A percentile compares a stretch with the other conserved stretches of the same genome.
These are phyloP conservation scores for Drosophila elegans DNA, from an alignment of 1,140 invertebrate genomes.

Conservation along the genomic window DNA sequence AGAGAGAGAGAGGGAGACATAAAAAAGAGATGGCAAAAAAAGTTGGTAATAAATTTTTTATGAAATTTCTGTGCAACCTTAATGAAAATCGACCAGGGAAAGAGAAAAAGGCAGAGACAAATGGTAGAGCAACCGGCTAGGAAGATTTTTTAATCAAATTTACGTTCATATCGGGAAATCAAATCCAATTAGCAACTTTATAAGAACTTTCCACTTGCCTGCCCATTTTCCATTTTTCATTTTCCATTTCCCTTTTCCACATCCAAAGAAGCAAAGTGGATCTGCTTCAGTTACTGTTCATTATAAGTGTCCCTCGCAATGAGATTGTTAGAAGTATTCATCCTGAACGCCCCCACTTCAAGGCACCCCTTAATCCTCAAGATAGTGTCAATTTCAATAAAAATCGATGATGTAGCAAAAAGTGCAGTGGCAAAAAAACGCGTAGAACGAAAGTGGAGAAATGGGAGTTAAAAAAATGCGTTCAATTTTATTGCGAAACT, in stretches of 20 bases:
- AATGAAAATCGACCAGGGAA: conserved; percentile 38
- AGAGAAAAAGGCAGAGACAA: conserved; percentile 16
- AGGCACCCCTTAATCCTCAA: conserved; percentile 5
- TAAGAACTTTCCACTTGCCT: conserved; percentile 47
- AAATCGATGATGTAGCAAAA: conserved; percentile 78
- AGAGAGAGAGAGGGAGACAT: not conserved
- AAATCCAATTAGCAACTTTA: conserved; percentile 81
- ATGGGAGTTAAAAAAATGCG: conserved; percentile 38
- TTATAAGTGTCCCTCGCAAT: conserved; percentile 67
- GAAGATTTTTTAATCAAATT: conserved; percentile 70
- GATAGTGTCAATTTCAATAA: conserved; percentile 82
- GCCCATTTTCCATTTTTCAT: conserved; percentile 10
- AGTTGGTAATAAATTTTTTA: conserved; percentile 78
- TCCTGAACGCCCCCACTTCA: conserved; percentile 11
- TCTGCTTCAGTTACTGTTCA: conserved; percentile 61
- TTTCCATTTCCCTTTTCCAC: not conserved
- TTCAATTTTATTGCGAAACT: conserved; percentile 73
- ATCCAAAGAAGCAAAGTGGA: conserved; percentile 10
- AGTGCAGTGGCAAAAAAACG: conserved; percentile 31
- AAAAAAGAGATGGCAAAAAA: conserved; percentile 21
- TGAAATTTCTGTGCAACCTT: conserved; percentile 68
- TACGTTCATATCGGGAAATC: conserved; percentile 73
- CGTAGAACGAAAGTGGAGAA: conserved; percentile 3
- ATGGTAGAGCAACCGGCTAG: conserved; percentile 4
- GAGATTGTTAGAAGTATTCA: conserved; percentile 63